phyloP scores from a whole-genome alignment of 2,888 invertebrate genomes.

The Ramazzottius varieornatus region DNA sequence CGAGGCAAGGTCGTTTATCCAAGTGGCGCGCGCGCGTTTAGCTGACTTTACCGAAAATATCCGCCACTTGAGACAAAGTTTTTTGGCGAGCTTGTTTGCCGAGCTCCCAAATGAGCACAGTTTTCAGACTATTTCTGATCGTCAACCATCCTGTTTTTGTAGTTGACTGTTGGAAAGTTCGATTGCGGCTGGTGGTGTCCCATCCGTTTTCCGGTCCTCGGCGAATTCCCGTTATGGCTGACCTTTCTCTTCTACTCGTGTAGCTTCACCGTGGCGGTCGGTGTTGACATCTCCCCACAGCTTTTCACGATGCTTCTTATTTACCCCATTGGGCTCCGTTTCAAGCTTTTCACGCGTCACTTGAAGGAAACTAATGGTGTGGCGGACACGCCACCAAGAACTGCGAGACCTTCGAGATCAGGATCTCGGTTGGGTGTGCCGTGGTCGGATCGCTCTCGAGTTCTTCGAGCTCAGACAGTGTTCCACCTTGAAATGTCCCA shows the following conservation, averaged over 20 bases:
- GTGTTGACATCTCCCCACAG: not conserved
- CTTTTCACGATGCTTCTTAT: not conserved
- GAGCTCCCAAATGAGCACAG: too few relatives aligned
- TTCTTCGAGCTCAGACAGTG: not conserved
- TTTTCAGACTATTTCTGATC: too few relatives aligned
- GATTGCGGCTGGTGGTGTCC: not conserved
- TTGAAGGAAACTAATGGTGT: not conserved
- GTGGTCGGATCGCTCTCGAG: not conserved
- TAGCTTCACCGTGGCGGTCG: not conserved
- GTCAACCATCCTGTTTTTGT: too few relatives aligned
- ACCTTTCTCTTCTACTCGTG: not conserved
- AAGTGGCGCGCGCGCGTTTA: too few relatives aligned
- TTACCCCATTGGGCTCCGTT: not conserved
- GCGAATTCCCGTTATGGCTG: not conserved
- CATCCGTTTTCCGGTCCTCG: not conserved
- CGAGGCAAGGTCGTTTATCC: too few relatives aligned
- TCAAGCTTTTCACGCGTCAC: not conserved
- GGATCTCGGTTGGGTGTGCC: not conserved
- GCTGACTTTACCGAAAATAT: too few relatives aligned
- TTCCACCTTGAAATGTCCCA: not conserved
- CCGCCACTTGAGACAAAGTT: too few relatives aligned
- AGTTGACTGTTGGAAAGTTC: too few relatives aligned
- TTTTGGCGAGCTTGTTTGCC: too few relatives aligned
- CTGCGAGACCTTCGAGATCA: not conserved
- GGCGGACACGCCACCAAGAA: not conserved